Percentiles rank a stretch among this genome's conserved stretches.
phyloP scores from a whole-genome alignment of 2,797 vertebrate species.

The Tadarida brasiliensis region DNA sequence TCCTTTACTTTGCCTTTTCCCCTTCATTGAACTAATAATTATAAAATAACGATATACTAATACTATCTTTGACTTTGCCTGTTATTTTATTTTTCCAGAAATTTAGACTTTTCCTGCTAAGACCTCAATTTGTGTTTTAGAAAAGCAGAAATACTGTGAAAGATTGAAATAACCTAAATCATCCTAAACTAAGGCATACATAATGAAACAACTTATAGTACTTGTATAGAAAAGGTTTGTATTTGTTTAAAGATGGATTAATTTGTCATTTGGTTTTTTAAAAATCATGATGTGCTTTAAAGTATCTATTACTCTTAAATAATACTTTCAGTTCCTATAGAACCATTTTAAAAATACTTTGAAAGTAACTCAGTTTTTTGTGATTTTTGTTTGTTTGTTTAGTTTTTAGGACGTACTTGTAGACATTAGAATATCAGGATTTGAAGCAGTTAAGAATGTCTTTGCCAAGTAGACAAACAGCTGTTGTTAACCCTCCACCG shows the following conservation, averaged over 20 bases:
- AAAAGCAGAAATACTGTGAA: constrained; percentile 69
- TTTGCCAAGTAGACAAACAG: constrained; percentile 83
- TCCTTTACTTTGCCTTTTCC: constrained; percentile 26
- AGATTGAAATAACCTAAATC: constrained; percentile 68
- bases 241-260: constrained; percentile 41
- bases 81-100: constrained; percentile 59
- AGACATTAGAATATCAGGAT: constrained; percentile 60
- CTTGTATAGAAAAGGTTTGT: constrained; percentile 62
- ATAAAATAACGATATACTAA: neutral
- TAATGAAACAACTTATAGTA: constrained; percentile 67
- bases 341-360: neutral
- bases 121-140: constrained; percentile 68
- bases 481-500: constrained; percentile 93
- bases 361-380: neutral
- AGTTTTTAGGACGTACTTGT: constrained; percentile 64
- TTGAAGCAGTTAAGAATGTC: constrained; percentile 88
- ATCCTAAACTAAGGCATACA: constrained; percentile 53
- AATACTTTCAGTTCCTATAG: neutral
- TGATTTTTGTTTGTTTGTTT: neutral
- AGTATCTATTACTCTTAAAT: neutral
- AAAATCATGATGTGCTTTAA: constrained; percentile 14
- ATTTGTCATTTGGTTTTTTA: constrained; percentile 28
- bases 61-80: constrained; percentile 46
- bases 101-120: constrained; percentile 72
- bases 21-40: constrained; percentile 5